phyloP scores from a whole-genome alignment of 2,797 vertebrate species.

The Synaphobranchus kaupii region DNA sequence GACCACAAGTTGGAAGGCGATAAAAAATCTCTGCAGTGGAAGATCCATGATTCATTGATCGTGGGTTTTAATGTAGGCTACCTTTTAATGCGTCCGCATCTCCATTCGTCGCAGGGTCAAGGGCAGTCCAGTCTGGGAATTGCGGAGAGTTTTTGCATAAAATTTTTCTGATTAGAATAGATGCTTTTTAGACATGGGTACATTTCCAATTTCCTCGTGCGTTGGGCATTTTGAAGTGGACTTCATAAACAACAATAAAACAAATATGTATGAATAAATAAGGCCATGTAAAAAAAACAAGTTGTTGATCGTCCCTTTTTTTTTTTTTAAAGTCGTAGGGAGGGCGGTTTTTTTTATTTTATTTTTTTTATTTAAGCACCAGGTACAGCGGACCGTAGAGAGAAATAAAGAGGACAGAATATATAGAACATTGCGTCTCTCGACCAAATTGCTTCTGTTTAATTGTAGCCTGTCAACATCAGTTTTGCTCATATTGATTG shows the following conservation, averaged over 20 bases:
- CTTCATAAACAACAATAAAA: neutral
- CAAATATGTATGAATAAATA: neutral
- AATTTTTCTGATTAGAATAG: neutral
- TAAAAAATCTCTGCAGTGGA: neutral
- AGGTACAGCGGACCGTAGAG: too few species aligned
- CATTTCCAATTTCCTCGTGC: neutral
- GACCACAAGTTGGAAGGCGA: slow-evolving; percentile 2
- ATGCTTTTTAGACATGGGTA: neutral
- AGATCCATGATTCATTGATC: slow-evolving; percentile 15
- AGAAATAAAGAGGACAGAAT: too few species aligned
- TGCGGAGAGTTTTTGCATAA: neutral
- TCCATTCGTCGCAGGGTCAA: slow-evolving; percentile 6
- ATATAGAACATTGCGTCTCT: too few species aligned
- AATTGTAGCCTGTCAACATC: too few species aligned
- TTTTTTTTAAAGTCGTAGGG: too few species aligned
- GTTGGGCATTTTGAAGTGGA: neutral
- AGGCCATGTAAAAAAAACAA: too few species aligned
- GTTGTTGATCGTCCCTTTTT: too few species aligned
- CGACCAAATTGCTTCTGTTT: too few species aligned
- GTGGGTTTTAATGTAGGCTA: slow-evolving; percentile 18
- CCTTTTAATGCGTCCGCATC: slow-evolving; percentile 14
- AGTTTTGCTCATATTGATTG: too few species aligned
- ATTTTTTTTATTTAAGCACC: too few species aligned
- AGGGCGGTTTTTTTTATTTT: too few species aligned
- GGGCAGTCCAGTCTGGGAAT: neutral